Evolutionary conservation across 2,113 vertebrate genomes (phyloP).

Genomic region (Synodontis membranacea): DNA sequence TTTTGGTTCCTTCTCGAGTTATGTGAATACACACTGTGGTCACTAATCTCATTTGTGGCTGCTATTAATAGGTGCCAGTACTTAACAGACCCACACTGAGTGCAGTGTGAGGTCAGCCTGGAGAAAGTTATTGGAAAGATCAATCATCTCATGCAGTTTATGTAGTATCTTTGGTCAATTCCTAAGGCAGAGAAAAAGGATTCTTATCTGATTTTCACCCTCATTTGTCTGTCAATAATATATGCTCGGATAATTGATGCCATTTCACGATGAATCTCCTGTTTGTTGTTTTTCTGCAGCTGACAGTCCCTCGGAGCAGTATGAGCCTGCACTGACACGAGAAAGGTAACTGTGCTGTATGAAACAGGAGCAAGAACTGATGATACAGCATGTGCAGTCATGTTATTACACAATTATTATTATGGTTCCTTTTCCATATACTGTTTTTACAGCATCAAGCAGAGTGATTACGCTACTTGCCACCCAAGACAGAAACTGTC

Average conservation of each 20-base stretch:
- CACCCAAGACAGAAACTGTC: conserved; percentile 20
- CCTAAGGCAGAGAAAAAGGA: neutral
- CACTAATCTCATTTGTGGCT: conserved; percentile 49
- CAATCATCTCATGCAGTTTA: neutral
- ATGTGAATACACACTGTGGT: conserved; percentile 77
- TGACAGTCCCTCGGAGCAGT: neutral
- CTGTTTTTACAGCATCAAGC: conserved; percentile 1
- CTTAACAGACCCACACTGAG: conserved; percentile 35
- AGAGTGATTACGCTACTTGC: neutral
- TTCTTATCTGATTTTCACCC: too few relatives aligned
- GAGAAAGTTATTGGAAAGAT: neutral
- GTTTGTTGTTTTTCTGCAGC: conserved; percentile 16
- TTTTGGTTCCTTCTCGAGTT: conserved; percentile 63
- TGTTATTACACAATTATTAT: conserved; percentile 16
- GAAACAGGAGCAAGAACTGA: neutral
- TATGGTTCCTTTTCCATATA: conserved; percentile 8
- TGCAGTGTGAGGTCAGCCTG: conserved; percentile 67
- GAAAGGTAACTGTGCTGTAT: conserved; percentile 25
- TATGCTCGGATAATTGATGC: neutral
- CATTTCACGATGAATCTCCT: neutral
- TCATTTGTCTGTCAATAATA: neutral
- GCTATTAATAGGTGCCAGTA: conserved; percentile 72
- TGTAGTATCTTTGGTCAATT: neutral
- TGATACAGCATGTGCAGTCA: conserved; percentile 17
- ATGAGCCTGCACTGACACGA: neutral